These are phyloP conservation scores for Stomatorhinus ivindoensis DNA, from an alignment of 2,113 vertebrate species.

Conservation along the genomic window DNA sequence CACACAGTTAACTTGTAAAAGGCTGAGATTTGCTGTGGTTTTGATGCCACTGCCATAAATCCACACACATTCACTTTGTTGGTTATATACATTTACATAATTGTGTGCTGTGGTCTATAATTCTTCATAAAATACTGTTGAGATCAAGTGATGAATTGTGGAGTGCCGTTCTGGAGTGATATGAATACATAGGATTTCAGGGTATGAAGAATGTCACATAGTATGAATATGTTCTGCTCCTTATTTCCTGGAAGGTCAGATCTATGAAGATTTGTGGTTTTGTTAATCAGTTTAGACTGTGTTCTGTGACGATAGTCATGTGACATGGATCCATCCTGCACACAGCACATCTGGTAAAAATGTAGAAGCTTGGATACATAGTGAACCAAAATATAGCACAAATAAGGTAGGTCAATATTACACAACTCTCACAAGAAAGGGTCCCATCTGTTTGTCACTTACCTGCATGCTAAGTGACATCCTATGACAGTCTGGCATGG, in stretches of 20 bases:
- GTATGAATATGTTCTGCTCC: not conserved
- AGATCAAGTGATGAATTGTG: constrained; percentile 1
- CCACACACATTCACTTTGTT: not conserved
- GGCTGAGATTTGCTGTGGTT: not conserved
- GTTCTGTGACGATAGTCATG: not conserved
- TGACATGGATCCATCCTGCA: not conserved
- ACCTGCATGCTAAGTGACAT: not conserved
- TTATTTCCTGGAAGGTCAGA: not conserved
- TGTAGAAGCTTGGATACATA: not conserved
- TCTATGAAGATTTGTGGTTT: not conserved
- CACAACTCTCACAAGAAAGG: not conserved
- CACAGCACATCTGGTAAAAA: not conserved
- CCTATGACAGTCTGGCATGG: not conserved
- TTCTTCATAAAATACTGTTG: not conserved
- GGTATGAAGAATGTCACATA: not conserved
- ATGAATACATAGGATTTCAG: not conserved
- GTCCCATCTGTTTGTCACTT: not conserved
- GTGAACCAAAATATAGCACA: not conserved
- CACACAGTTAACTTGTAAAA: constrained; percentile 4
- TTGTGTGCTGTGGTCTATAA: not conserved
- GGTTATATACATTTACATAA: constrained; percentile 2
- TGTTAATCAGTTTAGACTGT: not conserved
- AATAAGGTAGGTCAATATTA: not conserved
- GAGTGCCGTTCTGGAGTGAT: not conserved
- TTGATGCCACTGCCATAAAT: not conserved